Conservation (phyloP, 2,797 vertebrate species). For the Loriculus beryllinus region DNA sequence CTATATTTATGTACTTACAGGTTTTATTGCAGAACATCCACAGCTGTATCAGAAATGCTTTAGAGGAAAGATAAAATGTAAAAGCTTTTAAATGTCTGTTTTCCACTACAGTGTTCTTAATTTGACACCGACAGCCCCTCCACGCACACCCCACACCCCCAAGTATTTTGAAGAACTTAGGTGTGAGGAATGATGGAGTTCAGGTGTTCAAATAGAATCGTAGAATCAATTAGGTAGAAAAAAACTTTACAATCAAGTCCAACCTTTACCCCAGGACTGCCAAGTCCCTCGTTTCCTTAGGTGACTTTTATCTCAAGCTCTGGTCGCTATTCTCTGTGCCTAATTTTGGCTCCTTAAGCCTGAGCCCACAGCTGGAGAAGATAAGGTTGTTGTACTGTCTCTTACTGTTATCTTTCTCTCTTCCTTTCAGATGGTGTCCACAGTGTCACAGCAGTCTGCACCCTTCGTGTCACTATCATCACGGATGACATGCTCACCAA, state of each 20-base stretch:
- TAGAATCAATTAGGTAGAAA: neutral
- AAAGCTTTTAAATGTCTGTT: neutral
- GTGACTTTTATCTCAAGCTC: neutral
- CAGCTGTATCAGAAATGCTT: neutral
- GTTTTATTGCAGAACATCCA: neutral
- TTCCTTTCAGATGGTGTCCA: constrained; percentile 85
- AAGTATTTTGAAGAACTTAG: neutral
- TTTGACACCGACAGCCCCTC: no score
- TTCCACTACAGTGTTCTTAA: neutral
- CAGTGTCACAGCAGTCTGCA: constrained; percentile 82
- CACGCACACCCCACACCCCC: no score
- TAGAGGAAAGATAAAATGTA: neutral
- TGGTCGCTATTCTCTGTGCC: neutral
- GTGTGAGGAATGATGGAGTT: neutral
- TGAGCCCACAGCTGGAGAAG: neutral
- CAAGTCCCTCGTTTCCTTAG: neutral
- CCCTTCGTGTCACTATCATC: constrained; percentile 93
- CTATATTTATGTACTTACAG: neutral
- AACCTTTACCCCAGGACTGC: neutral
- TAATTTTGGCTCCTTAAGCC: neutral
- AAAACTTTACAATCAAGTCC: neutral
- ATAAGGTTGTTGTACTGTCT: neutral
- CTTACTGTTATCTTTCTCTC: neutral
- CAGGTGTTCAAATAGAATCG: neutral
- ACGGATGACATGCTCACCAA: constrained; percentile 97